Conservation (phyloP, 1,140 invertebrate species). For the Rhagoletis zephyria region DNA sequence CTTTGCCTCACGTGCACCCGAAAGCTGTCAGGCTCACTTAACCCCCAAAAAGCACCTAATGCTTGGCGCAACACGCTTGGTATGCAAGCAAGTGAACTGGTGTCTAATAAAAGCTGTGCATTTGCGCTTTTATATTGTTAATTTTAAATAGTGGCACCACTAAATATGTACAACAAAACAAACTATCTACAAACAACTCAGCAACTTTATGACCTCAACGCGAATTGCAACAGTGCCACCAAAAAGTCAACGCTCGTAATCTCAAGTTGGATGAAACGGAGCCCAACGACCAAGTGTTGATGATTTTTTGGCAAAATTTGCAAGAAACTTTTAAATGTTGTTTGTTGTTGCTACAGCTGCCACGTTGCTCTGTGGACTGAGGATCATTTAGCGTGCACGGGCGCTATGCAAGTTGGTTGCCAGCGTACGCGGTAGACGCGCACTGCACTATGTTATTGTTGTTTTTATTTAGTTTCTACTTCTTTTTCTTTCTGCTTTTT, state of each 20-base stretch:
- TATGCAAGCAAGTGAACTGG: neutral
- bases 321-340: neutral
- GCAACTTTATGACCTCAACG: slow-evolving; percentile 46
- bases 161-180: neutral
- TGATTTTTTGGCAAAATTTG: slow-evolving; percentile 41
- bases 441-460: neutral
- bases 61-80: neutral
- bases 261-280: neutral
- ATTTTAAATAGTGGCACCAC: slow-evolving; percentile 5
- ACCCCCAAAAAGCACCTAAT: neutral
- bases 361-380: neutral
- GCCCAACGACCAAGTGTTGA: slow-evolving; percentile 27
- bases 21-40: slow-evolving; percentile 34
- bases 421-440: neutral
- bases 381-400: too few species aligned
- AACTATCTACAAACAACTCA: slow-evolving; percentile 25
- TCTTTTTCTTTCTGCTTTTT: neutral
- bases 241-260: slow-evolving; percentile 40
- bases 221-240: slow-evolving; percentile 15
- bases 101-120: neutral
- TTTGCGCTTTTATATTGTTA: slow-evolving; percentile 30
- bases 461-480: neutral
- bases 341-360: neutral
- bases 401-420: neutral
- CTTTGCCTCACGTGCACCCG: neutral